Percentiles rank a stretch among this genome's conserved stretches.
phyloP scores from a whole-genome alignment of 2,888 invertebrate genomes.

The Arge pagana region DNA sequence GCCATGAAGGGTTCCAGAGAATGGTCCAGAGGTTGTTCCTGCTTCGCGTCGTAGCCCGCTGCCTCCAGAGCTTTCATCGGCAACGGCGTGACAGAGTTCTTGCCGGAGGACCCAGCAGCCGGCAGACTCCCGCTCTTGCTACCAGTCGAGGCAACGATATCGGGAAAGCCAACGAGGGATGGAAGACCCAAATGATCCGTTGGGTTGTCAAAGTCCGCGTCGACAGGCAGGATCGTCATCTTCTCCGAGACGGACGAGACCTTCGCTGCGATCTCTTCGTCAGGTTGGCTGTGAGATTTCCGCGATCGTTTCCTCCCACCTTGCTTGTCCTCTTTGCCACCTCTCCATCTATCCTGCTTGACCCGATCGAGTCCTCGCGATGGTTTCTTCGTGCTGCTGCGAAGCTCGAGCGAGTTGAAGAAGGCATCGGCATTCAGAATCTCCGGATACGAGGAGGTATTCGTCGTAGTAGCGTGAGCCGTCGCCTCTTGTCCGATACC shows the following conservation, averaged over 20 bases:
- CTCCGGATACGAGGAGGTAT: conserved; percentile 55
- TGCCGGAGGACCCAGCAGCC: conserved; percentile 25
- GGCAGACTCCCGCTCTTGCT: conserved; percentile 29
- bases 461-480: conserved; percentile 54
- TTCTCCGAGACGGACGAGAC: conserved; percentile 30
- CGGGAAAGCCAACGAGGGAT: conserved; percentile 53
- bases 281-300: conserved; percentile 36
- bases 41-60: conserved; percentile 21
- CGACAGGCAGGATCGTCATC: conserved; percentile 45
- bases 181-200: conserved; percentile 53
- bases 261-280: no score
- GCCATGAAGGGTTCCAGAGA: conserved; percentile 15
- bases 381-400: conserved; percentile 71
- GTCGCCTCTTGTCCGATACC: conserved; percentile 33
- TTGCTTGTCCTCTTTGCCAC: conserved; percentile 28
- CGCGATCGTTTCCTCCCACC: conserved; percentile 34
- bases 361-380: conserved; percentile 33
- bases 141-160: conserved; percentile 45
- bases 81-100: conserved; percentile 20
- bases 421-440: conserved; percentile 80
- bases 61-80: conserved; percentile 29
- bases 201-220: conserved; percentile 49
- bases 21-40: conserved; percentile 10
- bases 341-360: conserved; percentile 37
- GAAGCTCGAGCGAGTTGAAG: conserved; percentile 81